Evolutionary conservation across 2,888 invertebrate species (phyloP).

Genomic region (Ernsta delagoae): DNA sequence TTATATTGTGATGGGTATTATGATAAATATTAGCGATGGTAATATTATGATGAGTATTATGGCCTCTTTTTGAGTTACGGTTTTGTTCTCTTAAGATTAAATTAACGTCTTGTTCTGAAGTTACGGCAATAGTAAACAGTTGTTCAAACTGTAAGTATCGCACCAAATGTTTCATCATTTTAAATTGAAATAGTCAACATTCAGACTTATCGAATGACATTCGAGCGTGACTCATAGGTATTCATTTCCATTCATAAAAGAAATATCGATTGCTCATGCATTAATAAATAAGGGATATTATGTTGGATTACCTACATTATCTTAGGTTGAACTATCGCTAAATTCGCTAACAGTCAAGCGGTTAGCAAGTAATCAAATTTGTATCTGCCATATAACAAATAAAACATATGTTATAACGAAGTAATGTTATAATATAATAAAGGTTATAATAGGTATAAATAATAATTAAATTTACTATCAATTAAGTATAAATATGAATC

Average conservation of each 20-base stretch:
- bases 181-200: constrained; percentile 53
- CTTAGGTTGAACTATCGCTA: too few relatives aligned
- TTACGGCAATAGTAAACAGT: constrained; percentile 47
- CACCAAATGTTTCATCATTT: constrained; percentile 51
- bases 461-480: too few relatives aligned
- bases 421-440: too few relatives aligned
- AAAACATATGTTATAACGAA: too few relatives aligned
- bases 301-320: too few relatives aligned
- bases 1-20: too few relatives aligned
- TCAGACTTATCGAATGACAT: constrained; percentile 46
- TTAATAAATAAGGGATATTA: background rate
- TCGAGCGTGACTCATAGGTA: constrained; percentile 51
- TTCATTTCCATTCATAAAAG: constrained; percentile 21
- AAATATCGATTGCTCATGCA: constrained; percentile 1
- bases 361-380: too few relatives aligned
- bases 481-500: too few relatives aligned
- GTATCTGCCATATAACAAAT: too few relatives aligned
- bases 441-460: too few relatives aligned
- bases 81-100: constrained; percentile 11
- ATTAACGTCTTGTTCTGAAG: constrained; percentile 14
- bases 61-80: constrained; percentile 25
- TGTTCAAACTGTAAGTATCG: constrained; percentile 62
- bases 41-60: background rate
- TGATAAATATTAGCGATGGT: too few relatives aligned
- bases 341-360: too few relatives aligned